These are phyloP conservation scores for Tragelaphus oryx DNA, from an alignment of 2,797 vertebrate genomes.

Conservation along the genomic window DNA sequence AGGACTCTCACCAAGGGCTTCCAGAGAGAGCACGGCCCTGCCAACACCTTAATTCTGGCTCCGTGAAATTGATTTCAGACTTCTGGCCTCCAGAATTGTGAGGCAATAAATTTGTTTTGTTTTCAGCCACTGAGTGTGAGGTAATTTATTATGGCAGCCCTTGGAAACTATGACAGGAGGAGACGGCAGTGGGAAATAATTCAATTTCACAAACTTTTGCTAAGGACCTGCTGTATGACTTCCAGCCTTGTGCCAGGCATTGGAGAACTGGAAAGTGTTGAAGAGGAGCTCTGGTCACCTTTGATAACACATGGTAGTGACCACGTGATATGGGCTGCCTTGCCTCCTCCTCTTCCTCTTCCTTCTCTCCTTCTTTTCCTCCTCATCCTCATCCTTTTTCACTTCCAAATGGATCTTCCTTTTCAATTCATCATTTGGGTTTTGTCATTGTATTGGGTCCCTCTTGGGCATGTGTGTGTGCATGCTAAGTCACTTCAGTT, in stretches of 20 bases:
- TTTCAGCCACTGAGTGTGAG: background rate
- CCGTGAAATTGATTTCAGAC: background rate
- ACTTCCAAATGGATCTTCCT: background rate
- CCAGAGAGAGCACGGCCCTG: background rate
- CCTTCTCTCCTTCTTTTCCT: background rate
- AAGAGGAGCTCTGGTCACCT: background rate
- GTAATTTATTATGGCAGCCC: background rate
- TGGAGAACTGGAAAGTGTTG: background rate
- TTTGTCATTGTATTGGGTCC: background rate
- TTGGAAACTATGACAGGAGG: background rate
- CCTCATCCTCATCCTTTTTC: background rate
- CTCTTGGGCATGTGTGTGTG: background rate
- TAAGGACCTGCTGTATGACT: background rate
- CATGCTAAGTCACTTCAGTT: background rate
- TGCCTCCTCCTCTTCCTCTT: no score
- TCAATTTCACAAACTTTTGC: background rate
- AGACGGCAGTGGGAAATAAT: background rate
- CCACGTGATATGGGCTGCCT: background rate
- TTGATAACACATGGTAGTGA: background rate
- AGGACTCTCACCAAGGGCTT: background rate
- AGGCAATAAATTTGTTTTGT: background rate
- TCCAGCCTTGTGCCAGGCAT: background rate
- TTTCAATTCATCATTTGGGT: background rate
- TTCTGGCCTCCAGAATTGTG: background rate
- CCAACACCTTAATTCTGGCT: background rate